A percentile compares a stretch with the other conserved stretches of the same genome.
phyloP scores from a whole-genome alignment of 2,113 vertebrate genomes.

The Corythoichthys intestinalis region DNA sequence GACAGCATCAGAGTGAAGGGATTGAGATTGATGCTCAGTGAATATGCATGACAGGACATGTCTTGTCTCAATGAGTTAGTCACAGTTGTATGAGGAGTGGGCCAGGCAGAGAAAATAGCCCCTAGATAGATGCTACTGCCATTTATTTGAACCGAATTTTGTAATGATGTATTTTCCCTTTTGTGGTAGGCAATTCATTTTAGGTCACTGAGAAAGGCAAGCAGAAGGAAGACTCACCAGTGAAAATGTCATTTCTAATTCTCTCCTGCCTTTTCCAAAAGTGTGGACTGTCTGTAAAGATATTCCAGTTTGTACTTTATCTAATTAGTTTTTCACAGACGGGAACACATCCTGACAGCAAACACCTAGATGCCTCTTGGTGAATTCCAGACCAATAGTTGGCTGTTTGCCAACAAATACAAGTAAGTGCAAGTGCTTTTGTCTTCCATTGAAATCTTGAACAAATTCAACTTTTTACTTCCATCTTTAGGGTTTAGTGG shows the following conservation, averaged over 20 bases:
- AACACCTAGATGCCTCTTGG: constrained; percentile 16
- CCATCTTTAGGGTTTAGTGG: background rate
- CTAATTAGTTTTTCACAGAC: constrained; percentile 37
- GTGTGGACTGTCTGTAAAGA: constrained; percentile 17
- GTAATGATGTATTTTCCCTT: constrained; percentile 35
- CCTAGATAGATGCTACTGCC: constrained; percentile 28
- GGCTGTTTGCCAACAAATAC: constrained; percentile 10
- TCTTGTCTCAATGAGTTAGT: constrained; percentile 53
- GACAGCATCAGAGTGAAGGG: constrained; percentile 46
- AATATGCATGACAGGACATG: constrained; percentile 50
- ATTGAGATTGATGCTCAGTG: constrained; percentile 50
- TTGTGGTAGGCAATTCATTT: constrained; percentile 31
- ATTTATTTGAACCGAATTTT: constrained; percentile 32
- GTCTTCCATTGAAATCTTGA: background rate
- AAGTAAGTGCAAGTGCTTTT: constrained; percentile 12
- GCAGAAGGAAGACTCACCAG: constrained; percentile 13
- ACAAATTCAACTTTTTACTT: background rate
- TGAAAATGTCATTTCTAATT: constrained; percentile 33
- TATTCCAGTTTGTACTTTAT: constrained; percentile 32
- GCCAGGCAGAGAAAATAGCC: constrained; percentile 35
- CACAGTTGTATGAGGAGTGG: constrained; percentile 44
- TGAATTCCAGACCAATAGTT: constrained; percentile 8
- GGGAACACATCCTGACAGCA: constrained; percentile 32
- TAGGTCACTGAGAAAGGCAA: constrained; percentile 26
- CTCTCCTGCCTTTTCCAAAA: constrained; percentile 8